Evolutionary conservation across 2,113 vertebrate species (phyloP), one percentile per base, ranked within the genome.

Genomic region (Scomber scombrus): DNA sequence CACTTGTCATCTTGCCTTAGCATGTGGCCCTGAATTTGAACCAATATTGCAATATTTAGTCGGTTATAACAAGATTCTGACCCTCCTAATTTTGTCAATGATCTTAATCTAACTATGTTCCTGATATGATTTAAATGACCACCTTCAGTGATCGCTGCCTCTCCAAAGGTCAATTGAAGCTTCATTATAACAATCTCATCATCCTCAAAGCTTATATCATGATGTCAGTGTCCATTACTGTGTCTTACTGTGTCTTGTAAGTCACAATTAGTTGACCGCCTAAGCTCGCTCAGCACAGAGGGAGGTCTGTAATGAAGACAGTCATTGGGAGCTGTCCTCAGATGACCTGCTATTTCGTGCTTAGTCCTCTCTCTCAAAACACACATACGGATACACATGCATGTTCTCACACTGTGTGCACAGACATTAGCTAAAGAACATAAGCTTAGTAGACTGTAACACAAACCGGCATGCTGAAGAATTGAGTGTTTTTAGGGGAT

Each of bases 141-240:
- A 1, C 19, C 54, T 23, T 60, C 31, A n/a, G 14, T 71, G 66
- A 73, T 61, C 51, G 40, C 69, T 45, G 47, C 13, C 56, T 61
- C 57, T 71, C n/a, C 18, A 29, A 64, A 75, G 66, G 23, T 58
- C 47, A 71, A 80, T 70, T 74, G 16, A 62, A 78, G 71, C 78
- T 84, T 85, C 71, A 60, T 85, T 85, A 82, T 49, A 84, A 60
- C 62, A 76, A 89, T 85, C 71, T 85, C 78, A 82, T 86, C 70
- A 77, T 78, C 78, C 16, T 40, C 51, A 68, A 54, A 66, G 43
- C 67, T 81, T 56, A 63, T 31, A 80, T 50, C 34, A 73, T 63
- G 50, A 77, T 75, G 71, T 81, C 76, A 85, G 26, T 65, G 65
- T 75, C 71, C 58, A 87, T 85, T 87, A 81, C 52, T 75, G 16